phyloP scores from a whole-genome alignment of 1,140 invertebrate species.

The Bombus confusus region DNA sequence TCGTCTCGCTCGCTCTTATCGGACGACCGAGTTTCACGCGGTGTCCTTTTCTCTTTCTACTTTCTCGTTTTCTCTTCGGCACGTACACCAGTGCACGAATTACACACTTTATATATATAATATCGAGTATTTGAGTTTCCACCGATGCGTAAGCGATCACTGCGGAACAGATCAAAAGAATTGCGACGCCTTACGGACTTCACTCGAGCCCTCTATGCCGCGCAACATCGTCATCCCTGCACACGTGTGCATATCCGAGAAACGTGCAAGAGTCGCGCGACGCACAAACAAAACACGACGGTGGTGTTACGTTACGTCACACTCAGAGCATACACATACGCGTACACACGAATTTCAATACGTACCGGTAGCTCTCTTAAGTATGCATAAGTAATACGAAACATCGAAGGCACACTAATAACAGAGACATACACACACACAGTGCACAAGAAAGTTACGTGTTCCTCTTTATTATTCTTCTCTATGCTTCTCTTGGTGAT shows the following conservation, averaged over 20 bases:
- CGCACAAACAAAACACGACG: conserved; percentile 28
- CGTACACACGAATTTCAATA: neutral
- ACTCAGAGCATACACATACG: neutral
- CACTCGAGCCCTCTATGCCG: neutral
- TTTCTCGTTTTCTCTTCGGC: conserved; percentile 34
- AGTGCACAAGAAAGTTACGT: neutral
- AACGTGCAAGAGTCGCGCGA: neutral
- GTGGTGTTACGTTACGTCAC: conserved; percentile 13
- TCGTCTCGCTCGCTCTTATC: conserved; percentile 12
- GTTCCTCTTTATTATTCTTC: neutral
- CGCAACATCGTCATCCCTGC: neutral
- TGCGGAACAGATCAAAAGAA: neutral
- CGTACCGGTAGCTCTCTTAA: too few species aligned
- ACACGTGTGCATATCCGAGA: conserved; percentile 21
- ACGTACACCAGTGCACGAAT: neutral
- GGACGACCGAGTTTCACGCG: conserved; percentile 42
- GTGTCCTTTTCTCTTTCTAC: conserved; percentile 51
- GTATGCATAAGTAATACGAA: neutral
- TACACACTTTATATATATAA: neutral
- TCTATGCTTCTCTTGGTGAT: neutral
- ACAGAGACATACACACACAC: neutral
- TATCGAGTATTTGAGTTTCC: too few species aligned
- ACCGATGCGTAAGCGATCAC: neutral
- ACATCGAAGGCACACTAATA: neutral
- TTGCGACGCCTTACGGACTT: neutral